Evolutionary conservation across 2,113 vertebrate genomes (phyloP).

Genomic region (Oxygymnocypris stewartii): DNA sequence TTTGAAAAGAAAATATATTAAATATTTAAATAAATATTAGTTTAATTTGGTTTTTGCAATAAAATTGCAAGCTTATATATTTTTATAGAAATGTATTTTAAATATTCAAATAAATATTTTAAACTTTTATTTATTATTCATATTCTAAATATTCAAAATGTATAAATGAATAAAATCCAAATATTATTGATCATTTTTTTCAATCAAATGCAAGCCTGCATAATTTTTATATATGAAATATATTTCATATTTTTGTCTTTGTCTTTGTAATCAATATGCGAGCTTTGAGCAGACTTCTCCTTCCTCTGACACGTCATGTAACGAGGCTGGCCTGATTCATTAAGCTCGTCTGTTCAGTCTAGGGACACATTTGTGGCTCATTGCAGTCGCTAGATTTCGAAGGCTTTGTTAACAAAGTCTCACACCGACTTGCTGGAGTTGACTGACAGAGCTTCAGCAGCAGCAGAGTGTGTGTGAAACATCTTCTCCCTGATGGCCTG

Average conservation of each 20-base stretch:
- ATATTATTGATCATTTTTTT: background rate
- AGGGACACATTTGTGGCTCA: background rate
- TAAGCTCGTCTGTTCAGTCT: background rate
- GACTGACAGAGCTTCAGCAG: background rate
- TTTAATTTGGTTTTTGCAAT: too few species aligned
- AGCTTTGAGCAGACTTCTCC: background rate
- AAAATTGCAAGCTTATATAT: too few species aligned
- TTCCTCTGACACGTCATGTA: background rate
- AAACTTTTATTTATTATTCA: too few species aligned
- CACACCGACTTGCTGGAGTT: background rate
- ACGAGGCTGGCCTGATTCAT: background rate
- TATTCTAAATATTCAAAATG: too few species aligned
- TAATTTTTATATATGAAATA: background rate
- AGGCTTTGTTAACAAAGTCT: background rate
- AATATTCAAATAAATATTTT: too few species aligned
- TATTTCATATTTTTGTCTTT: too few species aligned
- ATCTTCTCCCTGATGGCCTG: background rate
- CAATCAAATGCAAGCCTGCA: background rate
- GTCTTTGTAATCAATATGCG: background rate
- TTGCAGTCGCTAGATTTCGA: background rate
- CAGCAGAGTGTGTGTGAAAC: background rate
- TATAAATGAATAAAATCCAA: too few species aligned
- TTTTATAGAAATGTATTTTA: too few species aligned
- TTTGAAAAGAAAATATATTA: too few species aligned
- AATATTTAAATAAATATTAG: too few species aligned